Base-by-base conservation (phyloP, 1,140 invertebrate species). In the Meloidogyne hapla region DNA sequence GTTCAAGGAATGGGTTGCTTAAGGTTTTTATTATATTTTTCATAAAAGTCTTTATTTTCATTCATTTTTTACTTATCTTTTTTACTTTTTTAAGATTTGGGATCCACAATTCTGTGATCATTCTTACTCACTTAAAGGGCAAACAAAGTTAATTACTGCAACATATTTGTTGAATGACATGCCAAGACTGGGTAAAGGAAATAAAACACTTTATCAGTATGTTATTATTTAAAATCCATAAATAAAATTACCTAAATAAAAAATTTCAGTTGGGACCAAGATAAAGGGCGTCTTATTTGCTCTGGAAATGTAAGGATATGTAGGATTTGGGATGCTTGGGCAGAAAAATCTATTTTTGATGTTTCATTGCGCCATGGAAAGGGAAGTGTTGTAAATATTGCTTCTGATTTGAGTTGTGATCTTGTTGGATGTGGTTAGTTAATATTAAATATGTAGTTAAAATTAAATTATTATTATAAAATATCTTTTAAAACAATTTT, bases 251-350 rank as follows among this genome's bases (percentile, higher is more conserved):
- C 1, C 1, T 62, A 62, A 25, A n/a, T 65, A 13, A 15, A 65
- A 12, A 33, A 6, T 6, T 33, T 76, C 42, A 86, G 84, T 42
- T 86, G 85, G 85, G 83, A 84, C 63, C 85, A 86, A 71, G 63
- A 75, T 25, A 73, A 62, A 48, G 85, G 85, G 15, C 62, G 71
- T 48, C 67, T 86, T 18, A 21, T 86, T 18, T 79, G 77, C 56
- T 71, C 81, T 0, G 85, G 85, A 23, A 86, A 85, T 74, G 77
- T 85, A 33, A 72, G 78, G 33, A 71, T 83, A 23, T 79, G 81
- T 61, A 66, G 84, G 0, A 67, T 87, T 12, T 85, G 84, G 84
- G 85, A 87, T 74, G 81, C 80, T 5, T 83, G 80, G 80, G 69
- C 79, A 8, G 80, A 82, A 42, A 79, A 83, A 21, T 42, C 42